phyloP scores from a whole-genome alignment of 2,113 vertebrate species.

The Alces alces region DNA sequence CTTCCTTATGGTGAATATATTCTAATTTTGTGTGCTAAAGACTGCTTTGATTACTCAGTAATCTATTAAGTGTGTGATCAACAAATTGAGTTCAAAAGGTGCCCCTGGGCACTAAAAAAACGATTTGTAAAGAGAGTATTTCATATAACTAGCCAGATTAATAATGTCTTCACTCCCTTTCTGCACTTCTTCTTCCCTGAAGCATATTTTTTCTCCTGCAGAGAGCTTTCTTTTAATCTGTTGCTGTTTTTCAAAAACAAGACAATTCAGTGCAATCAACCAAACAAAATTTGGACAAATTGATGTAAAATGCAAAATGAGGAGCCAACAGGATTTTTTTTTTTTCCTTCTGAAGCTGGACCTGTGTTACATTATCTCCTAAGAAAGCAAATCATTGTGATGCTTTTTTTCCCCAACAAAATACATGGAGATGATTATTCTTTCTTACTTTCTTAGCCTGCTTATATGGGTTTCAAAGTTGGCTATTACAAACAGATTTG shows the following conservation, averaged over 20 bases:
- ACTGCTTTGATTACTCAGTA: background rate
- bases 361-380: slow-evolving; percentile 28
- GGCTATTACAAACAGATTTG: background rate
- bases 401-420: background rate
- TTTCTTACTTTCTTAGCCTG: slow-evolving; percentile 49
- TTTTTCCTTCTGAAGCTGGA: slow-evolving; percentile 6
- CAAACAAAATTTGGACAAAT: slow-evolving; percentile 51
- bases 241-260: slow-evolving; percentile 35
- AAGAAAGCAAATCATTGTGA: background rate
- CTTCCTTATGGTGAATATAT: background rate
- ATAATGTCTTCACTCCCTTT: background rate
- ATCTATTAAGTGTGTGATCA: slow-evolving; percentile 19
- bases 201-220: slow-evolving; percentile 19
- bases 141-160: background rate
- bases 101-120: background rate
- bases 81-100: background rate
- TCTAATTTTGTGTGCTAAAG: slow-evolving; percentile 25
- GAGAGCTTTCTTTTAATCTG: slow-evolving; percentile 50
- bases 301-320: slow-evolving; percentile 53
- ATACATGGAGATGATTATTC: background rate
- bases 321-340: slow-evolving; percentile 21
- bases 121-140: background rate
- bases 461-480: slow-evolving; percentile 36
- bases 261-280: slow-evolving; percentile 51
- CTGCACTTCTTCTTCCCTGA: background rate